These are phyloP conservation scores for Eupithecia abbreviata DNA, from an alignment of 2,888 invertebrate species.

Conservation along the genomic window DNA sequence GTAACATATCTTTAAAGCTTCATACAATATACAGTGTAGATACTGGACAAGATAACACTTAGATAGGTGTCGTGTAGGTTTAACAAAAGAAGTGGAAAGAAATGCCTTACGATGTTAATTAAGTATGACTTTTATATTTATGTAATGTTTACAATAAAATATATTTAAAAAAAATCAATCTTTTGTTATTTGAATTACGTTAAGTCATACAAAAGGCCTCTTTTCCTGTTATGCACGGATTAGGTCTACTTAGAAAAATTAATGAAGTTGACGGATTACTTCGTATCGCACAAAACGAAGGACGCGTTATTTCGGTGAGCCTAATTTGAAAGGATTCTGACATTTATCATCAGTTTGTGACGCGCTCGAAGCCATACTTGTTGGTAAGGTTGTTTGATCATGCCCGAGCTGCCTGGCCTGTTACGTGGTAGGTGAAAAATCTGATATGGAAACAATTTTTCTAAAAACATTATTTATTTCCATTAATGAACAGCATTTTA, in stretches of 20 bases:
- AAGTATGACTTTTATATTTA: slow-evolving; percentile 47
- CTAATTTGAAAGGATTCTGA: no score
- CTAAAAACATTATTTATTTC: slow-evolving; percentile 9
- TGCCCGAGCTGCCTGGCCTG: not conserved
- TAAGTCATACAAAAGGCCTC: no score
- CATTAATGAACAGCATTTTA: slow-evolving; percentile 7
- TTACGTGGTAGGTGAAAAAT: not conserved
- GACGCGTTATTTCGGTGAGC: no score
- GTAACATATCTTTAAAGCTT: not conserved
- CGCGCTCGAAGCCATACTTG: no score
- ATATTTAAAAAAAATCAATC: slow-evolving; percentile 22
- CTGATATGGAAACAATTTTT: not conserved
- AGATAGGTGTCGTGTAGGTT: not conserved
- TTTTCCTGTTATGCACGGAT: no score
- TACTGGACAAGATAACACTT: not conserved
- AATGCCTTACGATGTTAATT: slow-evolving; percentile 59
- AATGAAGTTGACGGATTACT: no score
- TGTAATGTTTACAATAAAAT: slow-evolving; percentile 61
- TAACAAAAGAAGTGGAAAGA: slow-evolving; percentile 43
- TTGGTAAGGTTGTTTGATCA: not conserved
- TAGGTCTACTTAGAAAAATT: no score
- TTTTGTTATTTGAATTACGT: slow-evolving; percentile 1
- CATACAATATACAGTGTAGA: no score
- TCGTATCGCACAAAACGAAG: no score
- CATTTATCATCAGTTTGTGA: no score